phyloP scores from a whole-genome alignment of 2,113 vertebrate species.

The Arizona elegans region DNA sequence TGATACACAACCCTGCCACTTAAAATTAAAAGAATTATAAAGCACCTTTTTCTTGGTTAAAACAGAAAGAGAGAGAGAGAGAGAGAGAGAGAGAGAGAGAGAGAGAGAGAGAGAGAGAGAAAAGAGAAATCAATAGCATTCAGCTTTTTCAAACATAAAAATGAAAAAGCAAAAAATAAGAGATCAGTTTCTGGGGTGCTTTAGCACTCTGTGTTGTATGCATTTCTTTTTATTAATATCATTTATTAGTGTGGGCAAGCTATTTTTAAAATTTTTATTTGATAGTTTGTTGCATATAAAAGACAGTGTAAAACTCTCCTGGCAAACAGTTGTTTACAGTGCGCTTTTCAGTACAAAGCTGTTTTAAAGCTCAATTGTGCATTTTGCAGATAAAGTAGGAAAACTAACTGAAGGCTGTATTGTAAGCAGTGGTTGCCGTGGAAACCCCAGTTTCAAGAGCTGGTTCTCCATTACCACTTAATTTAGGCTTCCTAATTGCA shows the following conservation, averaged over 20 bases:
- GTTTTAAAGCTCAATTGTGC: constrained; percentile 99
- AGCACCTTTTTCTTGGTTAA: constrained; percentile 36
- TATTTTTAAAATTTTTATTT: constrained; percentile 78
- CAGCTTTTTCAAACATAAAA: constrained; percentile 48
- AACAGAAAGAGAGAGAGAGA: not conserved
- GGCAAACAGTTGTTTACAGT: constrained; percentile 90
- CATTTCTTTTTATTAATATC: constrained; percentile 42
- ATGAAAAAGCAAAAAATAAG: constrained; percentile 47
- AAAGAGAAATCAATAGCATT: constrained; percentile 26
- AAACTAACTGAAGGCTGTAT: constrained; percentile 99
- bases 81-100: constrained; percentile 17
- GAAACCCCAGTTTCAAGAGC: constrained; percentile 96
- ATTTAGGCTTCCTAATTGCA: constrained; percentile 99
- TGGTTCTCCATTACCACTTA: constrained; percentile 99
- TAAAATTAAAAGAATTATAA: constrained; percentile 58
- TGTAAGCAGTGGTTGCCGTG: constrained; percentile 95
- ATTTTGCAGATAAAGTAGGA: constrained; percentile 99
- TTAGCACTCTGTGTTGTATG: constrained; percentile 35
- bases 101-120: constrained; percentile 19
- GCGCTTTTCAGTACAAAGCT: constrained; percentile 84
- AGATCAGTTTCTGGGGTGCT: constrained; percentile 53
- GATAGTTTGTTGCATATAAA: constrained; percentile 87
- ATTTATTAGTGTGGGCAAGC: constrained; percentile 72
- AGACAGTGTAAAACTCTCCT: constrained; percentile 83
- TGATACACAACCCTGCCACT: constrained; percentile 38